Evolutionary conservation across 2,888 invertebrate species (phyloP).

Genomic region (Ypsolopha scabrella): DNA sequence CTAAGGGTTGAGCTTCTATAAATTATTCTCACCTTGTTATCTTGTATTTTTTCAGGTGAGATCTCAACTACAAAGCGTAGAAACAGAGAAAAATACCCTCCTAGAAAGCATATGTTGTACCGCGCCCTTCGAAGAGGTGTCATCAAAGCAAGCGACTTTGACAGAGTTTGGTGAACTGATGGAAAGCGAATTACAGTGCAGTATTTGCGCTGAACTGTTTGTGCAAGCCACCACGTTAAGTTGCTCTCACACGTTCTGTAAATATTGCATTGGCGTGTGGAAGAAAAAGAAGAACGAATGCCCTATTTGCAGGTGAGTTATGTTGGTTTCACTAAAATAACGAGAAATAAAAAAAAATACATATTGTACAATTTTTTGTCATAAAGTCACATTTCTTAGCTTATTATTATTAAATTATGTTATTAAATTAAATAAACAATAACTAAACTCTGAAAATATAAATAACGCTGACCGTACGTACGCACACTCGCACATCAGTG

Average conservation of each 20-base stretch:
- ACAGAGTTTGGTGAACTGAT: conserved; percentile 66
- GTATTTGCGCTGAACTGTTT: conserved; percentile 81
- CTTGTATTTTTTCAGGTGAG: conserved; percentile 38
- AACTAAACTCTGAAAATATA: no score
- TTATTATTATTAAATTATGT: no score
- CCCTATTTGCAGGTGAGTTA: conserved; percentile 73
- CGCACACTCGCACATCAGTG: no score
- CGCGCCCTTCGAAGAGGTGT: conserved; percentile 17
- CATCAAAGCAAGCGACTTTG: conserved; percentile 29
- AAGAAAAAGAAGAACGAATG: conserved; percentile 76
- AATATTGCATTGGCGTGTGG: conserved; percentile 78
- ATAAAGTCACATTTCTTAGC: no score
- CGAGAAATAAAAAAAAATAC: no score
- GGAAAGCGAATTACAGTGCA: conserved; percentile 80
- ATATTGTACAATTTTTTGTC: no score
- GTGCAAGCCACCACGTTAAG: conserved; percentile 76
- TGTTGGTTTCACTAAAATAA: no score
- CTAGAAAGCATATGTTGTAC: conserved; percentile 25
- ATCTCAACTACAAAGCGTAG: conserved; percentile 34
- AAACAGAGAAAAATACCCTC: conserved; percentile 36
- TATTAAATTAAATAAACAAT: no score
- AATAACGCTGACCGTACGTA: no score
- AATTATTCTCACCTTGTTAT: not conserved
- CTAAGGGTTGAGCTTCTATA: no score
- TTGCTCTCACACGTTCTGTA: conserved; percentile 83